Percentiles rank a stretch among this genome's conserved stretches.
phyloP scores from a whole-genome alignment of 2,113 vertebrate genomes.

The Oriolus oriolus region DNA sequence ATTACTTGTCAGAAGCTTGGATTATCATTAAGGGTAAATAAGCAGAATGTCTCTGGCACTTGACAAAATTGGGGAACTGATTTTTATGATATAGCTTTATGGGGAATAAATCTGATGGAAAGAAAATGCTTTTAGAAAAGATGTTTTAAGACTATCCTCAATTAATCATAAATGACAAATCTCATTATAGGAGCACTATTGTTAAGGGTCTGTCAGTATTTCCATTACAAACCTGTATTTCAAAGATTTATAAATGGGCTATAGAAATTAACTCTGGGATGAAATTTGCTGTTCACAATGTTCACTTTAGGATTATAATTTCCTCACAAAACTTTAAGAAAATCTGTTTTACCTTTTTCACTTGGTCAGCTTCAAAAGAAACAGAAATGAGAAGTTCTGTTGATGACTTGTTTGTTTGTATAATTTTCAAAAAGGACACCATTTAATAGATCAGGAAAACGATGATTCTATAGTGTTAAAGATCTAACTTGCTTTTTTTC shows the following conservation, averaged over 20 bases:
- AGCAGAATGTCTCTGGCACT: constrained; percentile 51
- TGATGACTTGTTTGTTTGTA: not conserved
- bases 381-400: not conserved
- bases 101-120: constrained; percentile 41
- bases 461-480: not conserved
- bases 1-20: constrained; percentile 56
- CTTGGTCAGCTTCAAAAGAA: not conserved
- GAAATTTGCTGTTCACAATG: not conserved
- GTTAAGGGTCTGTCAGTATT: constrained; percentile 26
- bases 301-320: not conserved
- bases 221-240: constrained; percentile 38
- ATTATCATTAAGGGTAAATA: constrained; percentile 66
- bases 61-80: constrained; percentile 36
- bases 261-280: constrained; percentile 7
- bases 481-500: not conserved
- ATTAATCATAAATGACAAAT: constrained; percentile 52
- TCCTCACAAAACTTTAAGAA: not conserved
- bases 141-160: constrained; percentile 39
- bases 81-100: constrained; percentile 20
- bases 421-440: not conserved
- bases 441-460: not conserved
- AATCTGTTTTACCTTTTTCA: not conserved
- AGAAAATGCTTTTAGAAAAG: constrained; percentile 47
- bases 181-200: constrained; percentile 28
- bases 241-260: constrained; percentile 8